A percentile compares a stretch with the other conserved stretches of the same genome.
Evolutionary conservation across 2,888 invertebrate genomes (phyloP).

Genomic region (Cyclophora albipunctata): DNA sequence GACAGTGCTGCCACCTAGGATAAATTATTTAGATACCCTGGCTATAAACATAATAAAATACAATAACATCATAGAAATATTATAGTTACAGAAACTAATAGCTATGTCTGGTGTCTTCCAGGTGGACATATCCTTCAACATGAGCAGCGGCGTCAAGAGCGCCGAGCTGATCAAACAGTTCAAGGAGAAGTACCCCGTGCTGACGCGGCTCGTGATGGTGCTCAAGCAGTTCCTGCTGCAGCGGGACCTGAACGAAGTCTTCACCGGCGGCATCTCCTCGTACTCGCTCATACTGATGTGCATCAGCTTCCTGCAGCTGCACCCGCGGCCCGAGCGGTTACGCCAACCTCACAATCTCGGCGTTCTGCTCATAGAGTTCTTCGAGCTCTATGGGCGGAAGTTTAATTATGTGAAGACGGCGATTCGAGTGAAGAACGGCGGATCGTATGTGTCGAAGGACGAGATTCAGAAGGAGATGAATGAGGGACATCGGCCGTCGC

Average conservation of each 20-base stretch:
- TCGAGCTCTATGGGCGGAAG: constrained; percentile 96
- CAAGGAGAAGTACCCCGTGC: constrained; percentile 89
- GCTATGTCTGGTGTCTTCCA: constrained; percentile 19
- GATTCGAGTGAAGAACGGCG: constrained; percentile 94
- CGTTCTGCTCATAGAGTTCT: constrained; percentile 95
- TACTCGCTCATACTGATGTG: constrained; percentile 99
- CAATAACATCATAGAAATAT: no score
- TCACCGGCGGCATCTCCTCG: constrained; percentile 99
- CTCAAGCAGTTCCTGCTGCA: constrained; percentile 98
- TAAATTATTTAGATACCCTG: no score
- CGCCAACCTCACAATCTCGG: constrained; percentile 86
- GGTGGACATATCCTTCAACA: constrained; percentile 99
- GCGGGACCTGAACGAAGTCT: constrained; percentile 99
- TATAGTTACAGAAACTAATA: no score
- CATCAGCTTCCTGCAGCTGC: constrained; percentile 96
- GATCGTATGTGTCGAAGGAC: constrained; percentile 94
- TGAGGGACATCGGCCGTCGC: constrained; percentile 93
- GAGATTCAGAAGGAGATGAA: constrained; percentile 94
- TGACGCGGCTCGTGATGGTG: constrained; percentile 96
- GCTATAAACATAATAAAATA: no score
- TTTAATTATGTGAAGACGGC: constrained; percentile 97
- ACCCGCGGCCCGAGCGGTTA: constrained; percentile 87
- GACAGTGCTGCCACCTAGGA: no score
- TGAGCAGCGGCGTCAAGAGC: constrained; percentile 97
- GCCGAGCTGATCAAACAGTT: constrained; percentile 96